These are phyloP conservation scores for Ctenochaetus hawaiiensis DNA, from an alignment of 2,797 vertebrate species.

Conservation along the genomic window DNA sequence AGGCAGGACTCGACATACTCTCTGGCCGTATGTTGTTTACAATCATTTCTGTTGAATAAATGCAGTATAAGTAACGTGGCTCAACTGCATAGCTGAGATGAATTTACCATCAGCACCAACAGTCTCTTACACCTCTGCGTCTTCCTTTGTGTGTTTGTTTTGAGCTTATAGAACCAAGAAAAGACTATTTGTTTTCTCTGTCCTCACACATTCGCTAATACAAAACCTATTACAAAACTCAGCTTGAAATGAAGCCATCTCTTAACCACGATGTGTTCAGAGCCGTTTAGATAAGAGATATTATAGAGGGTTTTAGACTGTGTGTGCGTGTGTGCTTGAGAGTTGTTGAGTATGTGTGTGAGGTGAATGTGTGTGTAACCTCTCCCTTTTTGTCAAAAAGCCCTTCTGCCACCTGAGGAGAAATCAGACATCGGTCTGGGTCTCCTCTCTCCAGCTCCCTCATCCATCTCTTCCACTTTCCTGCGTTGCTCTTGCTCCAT, in stretches of 20 bases:
- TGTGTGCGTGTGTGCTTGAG: slow-evolving; percentile 16
- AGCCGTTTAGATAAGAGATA: slow-evolving; percentile 13
- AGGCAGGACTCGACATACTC: slow-evolving; percentile 14
- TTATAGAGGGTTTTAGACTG: slow-evolving; percentile 8
- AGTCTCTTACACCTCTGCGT: not conserved
- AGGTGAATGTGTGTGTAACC: slow-evolving; percentile 6
- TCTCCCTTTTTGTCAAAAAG: slow-evolving; percentile 37
- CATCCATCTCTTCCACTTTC: slow-evolving; percentile 32
- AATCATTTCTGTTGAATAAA: not conserved
- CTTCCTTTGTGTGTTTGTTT: not conserved
- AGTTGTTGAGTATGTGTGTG: slow-evolving; percentile 5
- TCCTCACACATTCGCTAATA: not conserved
- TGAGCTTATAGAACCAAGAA: slow-evolving; percentile 9
- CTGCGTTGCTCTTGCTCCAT: slow-evolving; percentile 19
- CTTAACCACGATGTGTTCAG: not conserved
- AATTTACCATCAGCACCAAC: not conserved
- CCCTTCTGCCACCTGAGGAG: slow-evolving; percentile 36
- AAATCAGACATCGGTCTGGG: slow-evolving; percentile 18
- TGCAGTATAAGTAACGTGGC: not conserved
- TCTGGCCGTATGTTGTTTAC: not conserved
- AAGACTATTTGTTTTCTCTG: slow-evolving; percentile 3
- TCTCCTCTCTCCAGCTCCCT: slow-evolving; percentile 9
- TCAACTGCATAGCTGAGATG: not conserved
- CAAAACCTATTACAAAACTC: slow-evolving; percentile 14
- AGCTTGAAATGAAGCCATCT: slow-evolving; percentile 21